Evolutionary conservation across 1,140 invertebrate species (phyloP).

Genomic region (Yoshiicerus persimilis): DNA sequence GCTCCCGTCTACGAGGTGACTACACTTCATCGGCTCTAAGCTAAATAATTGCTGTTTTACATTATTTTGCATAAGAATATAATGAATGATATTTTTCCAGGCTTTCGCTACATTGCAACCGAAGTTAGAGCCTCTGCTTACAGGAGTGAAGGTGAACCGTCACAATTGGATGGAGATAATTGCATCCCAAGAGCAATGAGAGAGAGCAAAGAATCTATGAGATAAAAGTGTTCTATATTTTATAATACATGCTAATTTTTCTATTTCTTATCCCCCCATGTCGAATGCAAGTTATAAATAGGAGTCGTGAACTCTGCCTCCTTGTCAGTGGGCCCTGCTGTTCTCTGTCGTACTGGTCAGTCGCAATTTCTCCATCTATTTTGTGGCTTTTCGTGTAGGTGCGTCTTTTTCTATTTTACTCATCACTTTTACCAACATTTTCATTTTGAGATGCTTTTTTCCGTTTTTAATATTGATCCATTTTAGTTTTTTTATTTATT

Average conservation of each 20-base stretch:
- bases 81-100: constrained; percentile 58
- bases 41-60: not conserved
- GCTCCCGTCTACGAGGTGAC: constrained; percentile 93
- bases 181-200: constrained; percentile 47
- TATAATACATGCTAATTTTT: constrained; percentile 17
- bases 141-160: constrained; percentile 81
- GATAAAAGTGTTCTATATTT: constrained; percentile 18
- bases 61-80: not conserved
- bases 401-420: not conserved
- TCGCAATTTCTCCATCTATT: not conserved
- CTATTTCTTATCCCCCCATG: not conserved
- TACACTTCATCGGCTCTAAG: not conserved
- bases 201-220: constrained; percentile 33
- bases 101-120: constrained; percentile 78
- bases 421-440: not conserved
- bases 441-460: not conserved
- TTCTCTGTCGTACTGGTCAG: not conserved
- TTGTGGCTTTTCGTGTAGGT: not conserved
- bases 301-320: not conserved
- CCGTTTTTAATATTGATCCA: not conserved
- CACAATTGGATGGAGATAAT: constrained; percentile 78
- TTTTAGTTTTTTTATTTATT: not conserved
- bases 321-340: constrained; percentile 7
- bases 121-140: constrained; percentile 74
- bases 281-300: constrained; percentile 9